These are phyloP conservation scores for Antitype chi DNA, from an alignment of 2,888 invertebrate genomes.

Conservation along the genomic window DNA sequence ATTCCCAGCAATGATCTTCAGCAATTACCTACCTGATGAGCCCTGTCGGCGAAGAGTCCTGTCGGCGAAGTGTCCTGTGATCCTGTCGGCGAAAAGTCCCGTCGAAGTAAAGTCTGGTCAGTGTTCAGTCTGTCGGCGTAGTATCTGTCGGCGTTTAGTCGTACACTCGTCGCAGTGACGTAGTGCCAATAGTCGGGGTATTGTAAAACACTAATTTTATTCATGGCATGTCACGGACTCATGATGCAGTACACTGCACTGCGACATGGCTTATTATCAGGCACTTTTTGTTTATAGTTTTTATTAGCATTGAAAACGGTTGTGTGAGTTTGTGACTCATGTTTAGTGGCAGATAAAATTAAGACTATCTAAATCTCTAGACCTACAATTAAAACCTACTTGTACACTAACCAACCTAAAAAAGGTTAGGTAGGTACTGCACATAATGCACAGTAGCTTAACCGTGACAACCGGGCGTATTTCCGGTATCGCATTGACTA, in stretches of 20 bases:
- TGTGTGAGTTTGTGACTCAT: conserved; percentile 20
- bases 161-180: too few relatives aligned
- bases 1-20: too few relatives aligned
- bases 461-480: neutral
- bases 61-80: too few relatives aligned
- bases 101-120: too few relatives aligned
- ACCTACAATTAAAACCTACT: neutral
- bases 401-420: neutral
- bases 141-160: too few relatives aligned
- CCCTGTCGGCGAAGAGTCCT: too few relatives aligned
- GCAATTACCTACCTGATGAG: too few relatives aligned
- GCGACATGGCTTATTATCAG: neutral
- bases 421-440: neutral
- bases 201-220: conserved; percentile 51
- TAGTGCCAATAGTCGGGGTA: conserved; percentile 4
- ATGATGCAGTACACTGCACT: conserved; percentile 32
- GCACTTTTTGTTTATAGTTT: conserved; percentile 32
- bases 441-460: neutral
- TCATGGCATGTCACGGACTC: conserved; percentile 46
- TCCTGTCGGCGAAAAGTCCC: too few relatives aligned
- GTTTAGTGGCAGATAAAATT: conserved; percentile 2
- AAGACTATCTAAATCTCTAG: neutral
- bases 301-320: conserved; percentile 26
- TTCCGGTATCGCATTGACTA: neutral
- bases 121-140: too few relatives aligned